Conservation (phyloP, 1,140 invertebrate genomes). For the Atopsyche davidsoni region DNA sequence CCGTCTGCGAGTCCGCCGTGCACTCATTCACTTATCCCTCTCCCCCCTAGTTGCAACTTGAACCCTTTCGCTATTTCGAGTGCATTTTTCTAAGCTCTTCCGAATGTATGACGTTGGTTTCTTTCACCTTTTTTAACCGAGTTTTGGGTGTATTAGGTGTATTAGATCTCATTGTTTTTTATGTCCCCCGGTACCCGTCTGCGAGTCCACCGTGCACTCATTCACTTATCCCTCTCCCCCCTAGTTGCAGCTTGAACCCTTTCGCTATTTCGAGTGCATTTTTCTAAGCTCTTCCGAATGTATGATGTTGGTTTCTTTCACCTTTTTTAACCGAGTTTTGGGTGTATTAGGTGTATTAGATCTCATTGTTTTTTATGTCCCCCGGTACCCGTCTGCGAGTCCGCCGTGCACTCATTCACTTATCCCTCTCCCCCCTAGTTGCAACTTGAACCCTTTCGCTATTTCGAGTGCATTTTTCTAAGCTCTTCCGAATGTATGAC, state of each 20-base stretch:
- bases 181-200: neutral
- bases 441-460: neutral
- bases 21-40: slow-evolving; percentile 9
- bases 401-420: slow-evolving; percentile 4
- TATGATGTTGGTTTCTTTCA: neutral
- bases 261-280: neutral
- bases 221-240: slow-evolving; percentile 1
- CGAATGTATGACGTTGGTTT: neutral
- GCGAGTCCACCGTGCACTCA: slow-evolving; percentile 6
- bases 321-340: neutral
- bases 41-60: neutral
- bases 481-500: neutral
- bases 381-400: slow-evolving; percentile 1
- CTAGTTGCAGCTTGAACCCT: neutral
- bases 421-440: neutral
- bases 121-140: neutral
- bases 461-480: neutral
- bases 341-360: neutral
- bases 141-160: neutral
- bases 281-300: neutral
- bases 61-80: neutral
- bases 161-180: neutral
- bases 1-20: neutral
- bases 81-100: neutral
- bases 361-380: neutral